Conservation (phyloP, 2,113 vertebrate species). For the Phalacrocorax pelagicus region DNA sequence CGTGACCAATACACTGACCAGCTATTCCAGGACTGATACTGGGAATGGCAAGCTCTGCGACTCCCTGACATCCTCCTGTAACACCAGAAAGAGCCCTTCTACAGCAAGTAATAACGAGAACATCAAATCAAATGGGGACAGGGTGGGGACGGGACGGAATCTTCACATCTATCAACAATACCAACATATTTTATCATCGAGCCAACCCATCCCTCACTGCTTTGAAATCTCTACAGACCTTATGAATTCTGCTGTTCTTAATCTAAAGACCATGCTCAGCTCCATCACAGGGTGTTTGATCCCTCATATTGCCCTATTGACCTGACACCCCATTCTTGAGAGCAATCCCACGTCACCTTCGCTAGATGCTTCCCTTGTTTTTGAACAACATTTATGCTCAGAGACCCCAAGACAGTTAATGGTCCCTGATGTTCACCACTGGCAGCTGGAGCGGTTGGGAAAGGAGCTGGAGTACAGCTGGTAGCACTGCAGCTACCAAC, state of each 20-base stretch:
- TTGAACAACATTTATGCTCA: neutral
- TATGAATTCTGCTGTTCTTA: neutral
- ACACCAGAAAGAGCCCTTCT: neutral
- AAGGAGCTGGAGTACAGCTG: neutral
- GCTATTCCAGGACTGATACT: neutral
- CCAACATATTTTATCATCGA: neutral
- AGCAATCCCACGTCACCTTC: neutral
- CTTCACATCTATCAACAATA: neutral
- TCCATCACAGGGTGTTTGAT: neutral
- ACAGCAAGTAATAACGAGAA: neutral
- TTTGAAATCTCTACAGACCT: neutral
- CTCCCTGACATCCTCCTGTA: neutral
- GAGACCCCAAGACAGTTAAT: neutral
- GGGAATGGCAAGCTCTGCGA: neutral
- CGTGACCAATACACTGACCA: rapidly evolving
- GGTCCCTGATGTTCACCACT: rapidly evolving
- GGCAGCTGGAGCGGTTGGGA: neutral
- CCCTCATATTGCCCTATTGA: neutral
- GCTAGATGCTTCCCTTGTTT: neutral
- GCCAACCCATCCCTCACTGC: neutral
- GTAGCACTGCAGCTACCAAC: neutral
- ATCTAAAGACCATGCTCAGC: neutral
- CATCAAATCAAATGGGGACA: neutral
- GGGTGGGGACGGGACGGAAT: neutral
- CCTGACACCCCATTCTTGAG: neutral